phyloP scores from a whole-genome alignment of 37 sponge, comb jelly and placozoan species.

The Ephydatia muelleri region DNA sequence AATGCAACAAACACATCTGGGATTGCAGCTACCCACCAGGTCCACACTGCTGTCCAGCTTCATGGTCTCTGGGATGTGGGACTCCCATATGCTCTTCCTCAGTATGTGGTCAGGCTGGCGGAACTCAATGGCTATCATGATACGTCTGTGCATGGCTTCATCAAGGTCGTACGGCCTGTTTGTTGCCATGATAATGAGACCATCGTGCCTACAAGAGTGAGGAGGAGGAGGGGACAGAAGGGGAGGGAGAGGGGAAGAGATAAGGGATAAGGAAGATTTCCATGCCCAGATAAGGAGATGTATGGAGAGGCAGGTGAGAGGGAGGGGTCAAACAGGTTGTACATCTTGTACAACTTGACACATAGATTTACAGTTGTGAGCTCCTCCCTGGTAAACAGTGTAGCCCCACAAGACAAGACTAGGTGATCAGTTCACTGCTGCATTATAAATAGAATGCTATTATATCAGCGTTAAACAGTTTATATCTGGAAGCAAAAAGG shows the following conservation, averaged over 20 bases:
- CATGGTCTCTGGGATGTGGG: conserved; percentile 76
- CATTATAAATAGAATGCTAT: no score
- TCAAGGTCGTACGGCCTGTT: conserved; percentile 88
- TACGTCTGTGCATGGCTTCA: conserved; percentile 86
- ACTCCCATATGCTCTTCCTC: conserved; percentile 80
- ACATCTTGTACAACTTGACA: no score
- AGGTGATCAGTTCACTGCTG: no score
- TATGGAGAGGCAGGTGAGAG: not conserved
- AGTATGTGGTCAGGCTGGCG: conserved; percentile 87
- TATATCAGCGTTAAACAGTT: no score
- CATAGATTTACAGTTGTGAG: no score
- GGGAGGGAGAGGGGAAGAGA: not conserved
- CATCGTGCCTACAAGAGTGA: conserved; percentile 69
- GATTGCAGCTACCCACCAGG: conserved; percentile 24
- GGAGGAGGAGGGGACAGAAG: not conserved
- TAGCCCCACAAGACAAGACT: no score
- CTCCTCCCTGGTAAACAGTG: no score
- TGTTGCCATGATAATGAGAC: conserved; percentile 87
- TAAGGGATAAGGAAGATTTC: not conserved
- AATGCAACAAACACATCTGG: not conserved
- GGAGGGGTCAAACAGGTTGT: not conserved
- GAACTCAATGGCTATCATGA: conserved; percentile 88
- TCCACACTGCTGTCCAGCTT: conserved; percentile 74
- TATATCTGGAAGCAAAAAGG: no score
- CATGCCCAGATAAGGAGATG: not conserved